Conservation (phyloP, 2,888 invertebrate species). For the Ganaspis brasiliensis region DNA sequence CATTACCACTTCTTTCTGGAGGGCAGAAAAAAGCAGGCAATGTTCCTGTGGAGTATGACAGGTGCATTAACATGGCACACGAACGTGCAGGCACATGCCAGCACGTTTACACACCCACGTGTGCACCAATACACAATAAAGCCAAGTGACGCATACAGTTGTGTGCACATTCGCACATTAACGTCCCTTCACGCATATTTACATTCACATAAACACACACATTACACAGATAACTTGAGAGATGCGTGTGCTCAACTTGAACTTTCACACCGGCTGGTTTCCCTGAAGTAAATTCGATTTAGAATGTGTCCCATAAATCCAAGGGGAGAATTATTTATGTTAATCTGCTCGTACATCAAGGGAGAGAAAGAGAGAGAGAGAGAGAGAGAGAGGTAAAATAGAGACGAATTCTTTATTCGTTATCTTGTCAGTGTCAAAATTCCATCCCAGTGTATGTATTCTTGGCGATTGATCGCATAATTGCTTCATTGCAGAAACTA, state of each 20-base stretch:
- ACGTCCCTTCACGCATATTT: neutral
- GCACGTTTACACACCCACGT: conserved; percentile 28
- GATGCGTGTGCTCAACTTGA: conserved; percentile 25
- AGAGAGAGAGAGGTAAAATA: conserved; percentile 8
- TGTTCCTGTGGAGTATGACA: conserved; percentile 40
- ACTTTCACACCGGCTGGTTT: conserved; percentile 44
- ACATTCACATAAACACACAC: neutral
- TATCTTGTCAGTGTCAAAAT: conserved; percentile 26
- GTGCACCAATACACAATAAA: neutral
- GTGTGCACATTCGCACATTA: neutral
- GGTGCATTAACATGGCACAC: conserved; percentile 43
- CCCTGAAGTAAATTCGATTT: conserved; percentile 60
- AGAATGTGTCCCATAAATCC: conserved; percentile 62
- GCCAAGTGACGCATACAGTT: neutral
- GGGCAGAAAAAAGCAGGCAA: conserved; percentile 37
- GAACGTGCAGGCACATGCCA: conserved; percentile 33
- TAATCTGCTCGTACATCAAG: conserved; percentile 47
- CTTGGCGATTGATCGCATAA: conserved; percentile 37
- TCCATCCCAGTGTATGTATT: neutral
- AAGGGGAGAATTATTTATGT: conserved; percentile 59
- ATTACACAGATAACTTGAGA: neutral
- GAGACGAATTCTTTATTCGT: conserved; percentile 35
- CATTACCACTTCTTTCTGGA: conserved; percentile 42
- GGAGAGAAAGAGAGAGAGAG: neutral
- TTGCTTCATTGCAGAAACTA: conserved; percentile 29